A percentile compares a stretch with the other conserved stretches of the same genome.
Conservation (phyloP, 2,888 invertebrate genomes). For the Onthophagus sagittarius region DNA sequence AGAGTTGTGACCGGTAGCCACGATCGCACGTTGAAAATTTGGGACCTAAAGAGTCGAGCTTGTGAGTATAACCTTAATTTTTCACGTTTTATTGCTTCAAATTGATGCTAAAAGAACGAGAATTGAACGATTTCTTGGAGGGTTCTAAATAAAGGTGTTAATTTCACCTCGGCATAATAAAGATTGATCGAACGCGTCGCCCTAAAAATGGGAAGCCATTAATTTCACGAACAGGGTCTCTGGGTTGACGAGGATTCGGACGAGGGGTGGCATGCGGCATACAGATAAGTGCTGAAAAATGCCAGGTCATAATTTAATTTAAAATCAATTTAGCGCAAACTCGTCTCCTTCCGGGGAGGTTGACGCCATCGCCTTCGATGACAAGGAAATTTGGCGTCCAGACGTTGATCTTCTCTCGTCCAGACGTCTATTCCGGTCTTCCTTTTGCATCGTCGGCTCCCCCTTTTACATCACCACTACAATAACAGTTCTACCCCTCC, state of each 20-base stretch:
- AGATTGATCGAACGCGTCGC: constrained; percentile 21
- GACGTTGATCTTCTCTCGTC: constrained; percentile 34
- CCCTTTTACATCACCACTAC: constrained; percentile 8
- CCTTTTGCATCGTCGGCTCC: constrained; percentile 4
- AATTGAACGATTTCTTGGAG: background rate
- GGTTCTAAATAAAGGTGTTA: background rate
- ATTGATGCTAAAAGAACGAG: background rate
- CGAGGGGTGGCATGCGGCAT: constrained; percentile 36
- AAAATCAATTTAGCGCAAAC: constrained; percentile 41
- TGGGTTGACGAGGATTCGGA: background rate
- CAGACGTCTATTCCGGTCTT: background rate
- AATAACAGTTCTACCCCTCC: background rate
- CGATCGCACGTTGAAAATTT: constrained; percentile 96
- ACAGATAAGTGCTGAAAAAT: constrained; percentile 45
- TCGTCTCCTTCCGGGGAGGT: constrained; percentile 3
- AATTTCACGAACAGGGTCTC: constrained; percentile 8
- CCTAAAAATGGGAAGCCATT: constrained; percentile 21
- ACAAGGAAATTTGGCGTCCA: constrained; percentile 39
- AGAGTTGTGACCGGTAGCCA: constrained; percentile 97
- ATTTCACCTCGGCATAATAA: constrained; percentile 16
- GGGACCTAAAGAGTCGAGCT: constrained; percentile 91
- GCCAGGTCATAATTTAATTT: constrained; percentile 45
- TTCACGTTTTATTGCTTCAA: background rate
- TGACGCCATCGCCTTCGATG: constrained; percentile 26
- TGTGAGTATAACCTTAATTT: constrained; percentile 69